Base-by-base conservation (phyloP, 2,797 vertebrate species). In the Leptatherina wallacei region DNA sequence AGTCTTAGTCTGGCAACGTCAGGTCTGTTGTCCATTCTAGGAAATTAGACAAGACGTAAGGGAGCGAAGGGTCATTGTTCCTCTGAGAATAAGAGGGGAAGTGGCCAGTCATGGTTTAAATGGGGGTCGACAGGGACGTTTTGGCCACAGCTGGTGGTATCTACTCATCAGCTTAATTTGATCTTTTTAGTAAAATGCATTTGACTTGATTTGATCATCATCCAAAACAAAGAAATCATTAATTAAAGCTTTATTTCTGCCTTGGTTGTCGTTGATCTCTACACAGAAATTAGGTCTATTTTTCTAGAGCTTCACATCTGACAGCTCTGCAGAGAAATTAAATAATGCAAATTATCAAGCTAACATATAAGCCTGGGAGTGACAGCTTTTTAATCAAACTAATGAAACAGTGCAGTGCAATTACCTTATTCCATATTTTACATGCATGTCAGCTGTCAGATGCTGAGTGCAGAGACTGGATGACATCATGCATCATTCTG, bases 51-150 rank as follows among this genome's bases (percentile, higher is more conserved):
- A 32, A 85, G 83, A 75, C 78, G 73, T 84, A 36, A 63, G 52
- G 65, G 75, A 79, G 77, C 61, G 36, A 73, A 58, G 75, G 86
- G 78, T 82, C 82, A 88, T 81, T 86, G 86, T 87, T 88, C 81
- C 73, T 71, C 40, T 61, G 70, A 85, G 82, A 85, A 72, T 73
- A 55, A 51, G 61, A 68, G 69, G 81, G 81, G 87, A 79, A 81
- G 77, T 83, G 71, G 55, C 38, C 4, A 27, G 77, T 81, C 68
- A 65, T 42, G 77, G 58, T n/a, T 82, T 70, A 72, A 71, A 61
- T 18, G 56, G 32, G 60, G 59, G 36, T 27, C 65, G 63, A 65
- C 57, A 11, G 79, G 58, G 59, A 65, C 73, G 57, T 65, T 75
- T 64, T 38, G 75, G 81, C 71, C 69, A 36, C 80, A 87, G 84